Evolutionary conservation across 2,888 invertebrate species (phyloP).

Genomic region (Pemphredon lugubris): DNA sequence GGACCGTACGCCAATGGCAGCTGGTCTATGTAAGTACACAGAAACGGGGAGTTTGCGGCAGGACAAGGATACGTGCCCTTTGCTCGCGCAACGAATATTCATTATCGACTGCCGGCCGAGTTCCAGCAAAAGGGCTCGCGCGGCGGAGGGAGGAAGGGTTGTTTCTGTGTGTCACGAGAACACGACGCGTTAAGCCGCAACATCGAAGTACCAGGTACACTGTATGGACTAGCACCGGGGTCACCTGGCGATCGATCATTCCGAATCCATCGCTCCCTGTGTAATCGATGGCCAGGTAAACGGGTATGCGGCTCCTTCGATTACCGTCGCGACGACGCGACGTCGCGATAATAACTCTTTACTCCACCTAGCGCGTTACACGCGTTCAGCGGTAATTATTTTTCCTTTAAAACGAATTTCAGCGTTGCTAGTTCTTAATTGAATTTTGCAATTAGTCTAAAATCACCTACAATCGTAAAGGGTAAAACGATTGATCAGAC

Average conservation of each 20-base stretch:
- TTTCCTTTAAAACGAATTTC: too few relatives aligned
- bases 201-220: constrained; percentile 9
- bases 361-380: too few relatives aligned
- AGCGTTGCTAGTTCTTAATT: too few relatives aligned
- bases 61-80: constrained; percentile 9
- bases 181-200: not conserved
- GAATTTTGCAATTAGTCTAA: too few relatives aligned
- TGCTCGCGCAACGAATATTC: constrained; percentile 2
- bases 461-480: too few relatives aligned
- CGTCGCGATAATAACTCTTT: not conserved
- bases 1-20: not conserved
- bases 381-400: too few relatives aligned
- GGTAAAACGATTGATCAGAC: too few relatives aligned
- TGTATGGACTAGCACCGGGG: constrained; percentile 1
- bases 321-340: not conserved
- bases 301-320: constrained; percentile 10
- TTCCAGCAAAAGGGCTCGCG: constrained; percentile 6
- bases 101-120: not conserved
- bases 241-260: constrained; percentile 34
- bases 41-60: not conserved
- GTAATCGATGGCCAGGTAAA: constrained; percentile 14
- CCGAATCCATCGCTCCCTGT: constrained; percentile 15
- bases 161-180: constrained; percentile 17
- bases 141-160: too few relatives aligned
- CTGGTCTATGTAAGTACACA: constrained; percentile 9